A percentile compares a stretch with the other conserved stretches of the same genome.
phyloP scores from a whole-genome alignment of 2,888 invertebrate genomes.

The Emesis furor region DNA sequence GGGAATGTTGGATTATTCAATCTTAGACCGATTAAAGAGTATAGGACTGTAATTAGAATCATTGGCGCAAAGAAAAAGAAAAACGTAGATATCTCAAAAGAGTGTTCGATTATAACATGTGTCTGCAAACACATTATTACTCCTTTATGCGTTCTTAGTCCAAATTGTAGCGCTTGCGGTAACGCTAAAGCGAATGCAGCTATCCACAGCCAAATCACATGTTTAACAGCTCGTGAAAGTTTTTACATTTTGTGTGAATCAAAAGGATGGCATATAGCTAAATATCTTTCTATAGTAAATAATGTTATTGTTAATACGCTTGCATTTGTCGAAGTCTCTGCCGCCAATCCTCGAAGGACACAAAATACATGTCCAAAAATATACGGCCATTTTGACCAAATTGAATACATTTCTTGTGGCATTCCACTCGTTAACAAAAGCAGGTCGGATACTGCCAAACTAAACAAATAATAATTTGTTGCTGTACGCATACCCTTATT shows the following conservation, averaged over 20 bases:
- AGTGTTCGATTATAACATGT: constrained; percentile 91
- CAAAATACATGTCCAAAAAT: constrained; percentile 96
- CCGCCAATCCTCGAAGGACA: constrained; percentile 95
- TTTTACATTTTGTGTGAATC: constrained; percentile 97
- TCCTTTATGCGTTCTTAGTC: constrained; percentile 84
- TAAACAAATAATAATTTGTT: constrained; percentile 96
- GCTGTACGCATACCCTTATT: constrained; percentile 97
- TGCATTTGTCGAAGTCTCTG: constrained; percentile 96
- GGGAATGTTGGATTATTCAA: constrained; percentile 88
- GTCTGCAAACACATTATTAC: constrained; percentile 90
- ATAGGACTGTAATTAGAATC: constrained; percentile 95
- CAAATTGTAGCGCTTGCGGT: constrained; percentile 93
- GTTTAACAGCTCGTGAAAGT: constrained; percentile 96
- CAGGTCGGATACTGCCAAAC: constrained; percentile 96
- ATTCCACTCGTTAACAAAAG: constrained; percentile 95
- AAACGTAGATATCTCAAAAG: constrained; percentile 94
- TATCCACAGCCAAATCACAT: constrained; percentile 96
- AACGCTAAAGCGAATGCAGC: constrained; percentile 95
- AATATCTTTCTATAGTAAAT: constrained; percentile 95
- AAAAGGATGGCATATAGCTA: constrained; percentile 93
- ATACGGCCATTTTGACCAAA: constrained; percentile 96
- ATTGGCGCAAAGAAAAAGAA: constrained; percentile 96
- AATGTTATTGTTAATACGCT: constrained; percentile 96
- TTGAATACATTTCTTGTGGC: constrained; percentile 96
- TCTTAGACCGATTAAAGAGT: constrained; percentile 93